Evolutionary conservation across 2,888 invertebrate species (phyloP), one percentile per base, ranked within the genome.

Genomic region (Ceratothoa steindachneri): DNA sequence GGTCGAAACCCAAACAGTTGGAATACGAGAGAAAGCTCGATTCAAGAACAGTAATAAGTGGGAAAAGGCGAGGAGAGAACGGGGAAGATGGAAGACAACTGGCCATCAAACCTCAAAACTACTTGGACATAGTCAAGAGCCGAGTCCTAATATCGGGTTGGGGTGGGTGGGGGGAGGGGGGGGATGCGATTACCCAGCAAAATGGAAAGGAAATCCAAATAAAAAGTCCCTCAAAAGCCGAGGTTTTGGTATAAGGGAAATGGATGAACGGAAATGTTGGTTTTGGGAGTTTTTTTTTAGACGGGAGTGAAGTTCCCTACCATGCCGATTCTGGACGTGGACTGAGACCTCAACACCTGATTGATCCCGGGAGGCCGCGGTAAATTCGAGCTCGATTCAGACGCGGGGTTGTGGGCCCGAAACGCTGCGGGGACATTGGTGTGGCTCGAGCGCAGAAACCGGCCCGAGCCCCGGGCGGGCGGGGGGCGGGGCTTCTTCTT

Each of bases 291-390:
- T n/a, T n/a, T n/a, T n/a, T n/a, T n/a, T n/a, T n/a, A n/a, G n/a
- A n/a, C n/a, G n/a, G n/a, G n/a, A n/a, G n/a, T n/a, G n/a, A n/a
- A n/a, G n/a, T n/a, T n/a, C n/a, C 77, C 66, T 78, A 78, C 78
- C 78, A 78, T 78, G 69, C 75, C 67, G 28, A 78, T 75, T 53
- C 78, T 70, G 51, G 75, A 75, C 24, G 78, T 75, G 0, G 78
- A 78, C 72, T 78, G 78, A 24, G 78, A 75, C 22, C 75, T 69
- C 28, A 75, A 73, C 41, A 78, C 78, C 69, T 73, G 73, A 28
- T 75, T 73, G 9, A 30, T 12, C n/a, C 60, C 22, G 2, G 77
- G 74, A 15, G 70, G 74, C 24, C 74, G 52, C n/a, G 77, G 77
- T 41, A 77, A 69, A 22, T 75, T 74, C 24, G 77, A 77, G 7